Base-by-base conservation (phyloP, 2,113 vertebrate species). In the Elgaria multicarinata region DNA sequence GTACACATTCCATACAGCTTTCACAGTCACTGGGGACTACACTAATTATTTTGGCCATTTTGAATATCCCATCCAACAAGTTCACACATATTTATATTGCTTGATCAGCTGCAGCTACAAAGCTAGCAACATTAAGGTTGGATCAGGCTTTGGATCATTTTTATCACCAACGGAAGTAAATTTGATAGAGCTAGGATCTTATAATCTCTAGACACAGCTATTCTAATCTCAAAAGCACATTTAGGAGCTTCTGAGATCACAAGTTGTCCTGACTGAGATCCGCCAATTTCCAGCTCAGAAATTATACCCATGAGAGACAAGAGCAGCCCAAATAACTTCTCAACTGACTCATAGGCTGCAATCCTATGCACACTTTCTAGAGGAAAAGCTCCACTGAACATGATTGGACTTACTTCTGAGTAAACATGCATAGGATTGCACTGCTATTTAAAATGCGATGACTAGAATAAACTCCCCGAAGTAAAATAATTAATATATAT, bases 401-500 rank as follows among this genome's bases (percentile, higher is more conserved):
- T 20, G 22, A 20, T 62, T 16, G 20, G 58, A 62, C 20, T 62
- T 62, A 62, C 58, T 62, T 62, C 18, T 62, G 58, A 62, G 58
- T 62, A 62, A 62, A 62, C 58, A 62, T 20, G 16, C 20, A 62
- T 20, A 62, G 58, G 58, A 62, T 20, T 62, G 58, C 58, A 62
- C 58, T 62, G 20, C 5, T 62, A 20, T 20, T 18, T 58, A 75
- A 85, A 5, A 24, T 42, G 31, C 55, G 10, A 72, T 33, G 26
- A 24, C 5, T 84, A 50, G 71, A 9, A 6, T 83, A 44, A 55
- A 55, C 24, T 55, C 22, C 74, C 53, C 39, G 79, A 81, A 12
- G n/a, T 71, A 26, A 13, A 44, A 26, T 39, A 55, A 20, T n/a
- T 39, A 55, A 20, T n/a, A 77, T 0, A 50, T 36, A 76, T 0